phyloP scores from a whole-genome alignment of 1,140 invertebrate species.

The Cyclargus thomasi region DNA sequence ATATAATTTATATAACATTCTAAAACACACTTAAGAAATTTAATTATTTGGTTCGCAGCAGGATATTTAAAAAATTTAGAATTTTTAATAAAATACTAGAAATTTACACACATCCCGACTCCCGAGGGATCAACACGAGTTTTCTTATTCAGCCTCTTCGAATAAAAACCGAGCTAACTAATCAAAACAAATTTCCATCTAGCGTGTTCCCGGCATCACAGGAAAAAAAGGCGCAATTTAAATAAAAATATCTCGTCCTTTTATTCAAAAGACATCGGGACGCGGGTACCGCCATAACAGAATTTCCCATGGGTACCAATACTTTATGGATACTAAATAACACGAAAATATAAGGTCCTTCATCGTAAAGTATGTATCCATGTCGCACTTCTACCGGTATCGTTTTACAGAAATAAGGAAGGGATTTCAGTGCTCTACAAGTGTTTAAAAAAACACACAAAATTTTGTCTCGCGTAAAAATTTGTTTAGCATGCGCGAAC shows the following conservation, averaged over 20 bases:
- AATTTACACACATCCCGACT: background rate
- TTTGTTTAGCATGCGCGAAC: too few species aligned
- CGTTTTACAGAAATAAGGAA: background rate
- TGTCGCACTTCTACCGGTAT: background rate
- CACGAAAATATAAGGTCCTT: background rate
- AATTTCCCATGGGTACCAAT: conserved; percentile 8
- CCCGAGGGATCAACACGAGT: background rate
- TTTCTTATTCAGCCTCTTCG: background rate
- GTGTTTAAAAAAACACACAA: too few species aligned
- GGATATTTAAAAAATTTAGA: too few species aligned
- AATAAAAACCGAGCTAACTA: background rate
- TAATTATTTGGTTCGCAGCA: too few species aligned
- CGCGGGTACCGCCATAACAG: background rate
- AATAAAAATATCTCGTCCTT: background rate
- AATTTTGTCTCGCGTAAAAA: too few species aligned
- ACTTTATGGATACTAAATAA: conserved; percentile 12
- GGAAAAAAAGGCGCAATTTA: background rate
- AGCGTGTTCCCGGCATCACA: background rate
- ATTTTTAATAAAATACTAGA: background rate
- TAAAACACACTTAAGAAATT: too few species aligned
- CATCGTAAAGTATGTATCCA: background rate
- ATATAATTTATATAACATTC: too few species aligned
- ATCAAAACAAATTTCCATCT: background rate
- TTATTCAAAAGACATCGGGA: background rate
- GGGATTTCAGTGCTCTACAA: too few species aligned